Evolutionary conservation across 2,797 vertebrate genomes (phyloP), one percentile per base, ranked within the genome.

Genomic region (Babyrousa celebensis): DNA sequence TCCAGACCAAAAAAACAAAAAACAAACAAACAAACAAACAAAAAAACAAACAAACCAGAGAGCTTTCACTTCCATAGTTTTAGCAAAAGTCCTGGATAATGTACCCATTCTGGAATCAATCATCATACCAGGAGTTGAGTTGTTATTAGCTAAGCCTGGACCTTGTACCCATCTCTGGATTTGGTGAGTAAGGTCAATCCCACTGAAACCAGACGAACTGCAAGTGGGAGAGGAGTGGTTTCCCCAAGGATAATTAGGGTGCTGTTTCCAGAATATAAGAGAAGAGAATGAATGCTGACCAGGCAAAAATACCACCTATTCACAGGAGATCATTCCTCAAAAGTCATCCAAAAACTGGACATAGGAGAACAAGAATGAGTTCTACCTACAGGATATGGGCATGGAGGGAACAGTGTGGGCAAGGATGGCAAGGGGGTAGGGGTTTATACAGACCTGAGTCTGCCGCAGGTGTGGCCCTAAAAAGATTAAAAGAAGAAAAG

Each of bases 331-430:
- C 48, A 74, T n/a, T 90, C 65, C 32, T 52, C 71, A 79, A 83
- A 83, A 89, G 74, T 58, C 25, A 79, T 65, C 23, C 3, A 56
- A 89, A 92, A 62, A n/a, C 12, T 36, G 17, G 40, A 74, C 10
- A 84, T n/a, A 88, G 60, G 65, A 94, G 70, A 94, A 90, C 8
- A 79, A 92, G 15, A 89, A 54, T 94, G 60, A 71, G 16, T 82
- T 60, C 14, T 77, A 32, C 43, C 32, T 23, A 11, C 12, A 48
- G 67, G 67, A 85, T 72, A 40, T 92, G 58, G 75, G 68, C 78
- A 58, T 82, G 52, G 29, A 62, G 83, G 72, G 23, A 78, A 65
- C 4, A 86, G 40, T 3, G 12, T 63, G 36, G 54, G 43, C n/a
- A 65, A 36, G 54, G 21, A 85, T 74, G 32, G 56, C 54, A 58